Evolutionary conservation across 2,888 invertebrate genomes (phyloP), one percentile per base, ranked within the genome.

Genomic region (Prosopocoilus inquinatus): DNA sequence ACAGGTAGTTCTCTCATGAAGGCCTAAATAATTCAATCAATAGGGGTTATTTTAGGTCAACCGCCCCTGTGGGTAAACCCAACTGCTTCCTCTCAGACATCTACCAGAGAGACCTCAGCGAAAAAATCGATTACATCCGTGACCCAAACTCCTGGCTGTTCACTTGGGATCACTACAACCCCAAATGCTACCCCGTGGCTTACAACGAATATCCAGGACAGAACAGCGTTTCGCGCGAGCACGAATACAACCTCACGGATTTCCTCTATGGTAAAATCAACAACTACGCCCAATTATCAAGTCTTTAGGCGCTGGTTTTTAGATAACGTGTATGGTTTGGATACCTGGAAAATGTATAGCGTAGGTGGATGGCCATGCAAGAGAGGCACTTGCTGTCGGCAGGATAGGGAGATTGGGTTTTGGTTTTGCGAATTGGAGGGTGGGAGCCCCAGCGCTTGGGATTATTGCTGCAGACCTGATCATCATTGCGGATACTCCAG

Each of bases 391-490:
- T 71, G 75, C 5, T 92, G 92, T 66, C 84, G 85, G 20, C 86
- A 87, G 74, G 91, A 92, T 72, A 76, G 81, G 3, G 80, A 90
- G 9, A 87, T 86, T 0, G 91, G 91, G 0, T 91, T 92, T 69
- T 93, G 91, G 87, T 89, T 87, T 11, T 93, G 93, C 65, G 90
- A 92, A 65, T 83, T 89, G 0, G 91, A 91, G 62, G 87, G 86
- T 0, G 81, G 82, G 0, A 86, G 85, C 65, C 74, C 79, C 64
- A 87, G 86, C 5, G 82, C 85, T 1, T 93, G 92, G 92, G 93
- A 93, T 70, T 93, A 93, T 68, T 93, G 93, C 70, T 93, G 93
- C 67, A 83, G 89, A 20, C 88, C 91, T 0, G 85, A 86, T 34
- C 91, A 92, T 71, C 85, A 88, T 48, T 93, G 93, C 71, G 93